Conservation (phyloP, 2,113 vertebrate genomes). For the Machaerirhynchus nigripectus region DNA sequence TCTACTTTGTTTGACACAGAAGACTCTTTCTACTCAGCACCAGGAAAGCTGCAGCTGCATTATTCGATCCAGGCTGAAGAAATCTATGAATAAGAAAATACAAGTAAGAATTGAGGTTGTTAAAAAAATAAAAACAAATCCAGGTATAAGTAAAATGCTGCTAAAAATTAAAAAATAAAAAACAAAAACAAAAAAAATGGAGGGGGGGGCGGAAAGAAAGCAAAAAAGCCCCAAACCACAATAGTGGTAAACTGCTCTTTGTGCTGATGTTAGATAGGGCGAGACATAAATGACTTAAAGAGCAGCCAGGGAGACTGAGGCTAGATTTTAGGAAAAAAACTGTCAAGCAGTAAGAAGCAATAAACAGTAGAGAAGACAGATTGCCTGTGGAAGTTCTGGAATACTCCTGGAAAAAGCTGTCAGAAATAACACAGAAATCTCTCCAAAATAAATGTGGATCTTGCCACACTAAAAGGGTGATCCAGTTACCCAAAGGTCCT, state of each 20-base stretch:
- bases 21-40: background rate
- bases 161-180: background rate
- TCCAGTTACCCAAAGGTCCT: background rate
- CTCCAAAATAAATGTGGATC: background rate
- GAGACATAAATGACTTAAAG: background rate
- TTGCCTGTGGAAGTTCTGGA: background rate
- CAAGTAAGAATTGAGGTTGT: background rate
- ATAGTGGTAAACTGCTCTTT: background rate
- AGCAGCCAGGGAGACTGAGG: background rate
- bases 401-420: background rate
- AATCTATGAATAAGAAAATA: background rate
- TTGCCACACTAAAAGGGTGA: background rate
- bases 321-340: background rate
- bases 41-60: background rate
- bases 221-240: background rate
- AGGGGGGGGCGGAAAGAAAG: no score
- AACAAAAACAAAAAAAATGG: no score
- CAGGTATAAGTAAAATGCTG: background rate
- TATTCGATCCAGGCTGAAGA: background rate
- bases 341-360: background rate
- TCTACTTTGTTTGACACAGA: background rate
- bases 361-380: background rate
- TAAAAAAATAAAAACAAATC: background rate
- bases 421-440: constrained; percentile 4
- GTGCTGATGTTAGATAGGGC: background rate